Conservation (phyloP, 23 tunicate genomes). For the Trididemnum nubilum region DNA sequence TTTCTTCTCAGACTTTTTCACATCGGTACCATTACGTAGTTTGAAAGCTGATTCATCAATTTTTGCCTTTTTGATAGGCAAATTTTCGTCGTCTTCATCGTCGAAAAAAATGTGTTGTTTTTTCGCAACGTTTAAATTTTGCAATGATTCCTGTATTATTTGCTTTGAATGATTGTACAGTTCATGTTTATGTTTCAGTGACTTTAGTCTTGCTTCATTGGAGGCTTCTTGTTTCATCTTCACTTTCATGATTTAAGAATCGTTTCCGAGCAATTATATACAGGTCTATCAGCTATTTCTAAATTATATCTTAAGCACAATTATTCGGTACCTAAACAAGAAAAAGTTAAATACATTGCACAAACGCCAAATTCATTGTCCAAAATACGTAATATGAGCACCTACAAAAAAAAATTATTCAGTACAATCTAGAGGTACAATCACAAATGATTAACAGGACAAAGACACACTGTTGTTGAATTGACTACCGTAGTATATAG, state of each 20-base stretch:
- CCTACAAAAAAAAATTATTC: no score
- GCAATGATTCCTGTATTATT: slow-evolving; percentile 7
- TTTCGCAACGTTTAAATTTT: not conserved
- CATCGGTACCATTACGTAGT: not conserved
- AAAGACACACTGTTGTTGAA: no score
- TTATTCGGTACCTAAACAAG: no score
- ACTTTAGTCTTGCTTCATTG: not conserved
- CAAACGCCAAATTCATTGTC: no score
- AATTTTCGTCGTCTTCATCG: slow-evolving; percentile 4
- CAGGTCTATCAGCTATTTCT: no score
- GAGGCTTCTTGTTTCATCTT: not conserved
- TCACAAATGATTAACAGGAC: no score
- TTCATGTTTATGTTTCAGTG: not conserved
- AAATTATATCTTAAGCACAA: no score
- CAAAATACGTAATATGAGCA: no score
- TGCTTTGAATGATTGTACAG: not conserved
- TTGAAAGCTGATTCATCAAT: not conserved
- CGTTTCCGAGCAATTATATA: no score
- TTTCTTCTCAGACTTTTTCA: not conserved
- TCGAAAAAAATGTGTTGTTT: not conserved
- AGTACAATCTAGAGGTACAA: no score
- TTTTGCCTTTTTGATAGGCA: not conserved
- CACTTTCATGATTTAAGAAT: not conserved
- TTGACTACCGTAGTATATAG: no score
- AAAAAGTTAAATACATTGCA: no score